Conservation (phyloP, 2,797 vertebrate genomes). For the Gobio occitaniae region DNA sequence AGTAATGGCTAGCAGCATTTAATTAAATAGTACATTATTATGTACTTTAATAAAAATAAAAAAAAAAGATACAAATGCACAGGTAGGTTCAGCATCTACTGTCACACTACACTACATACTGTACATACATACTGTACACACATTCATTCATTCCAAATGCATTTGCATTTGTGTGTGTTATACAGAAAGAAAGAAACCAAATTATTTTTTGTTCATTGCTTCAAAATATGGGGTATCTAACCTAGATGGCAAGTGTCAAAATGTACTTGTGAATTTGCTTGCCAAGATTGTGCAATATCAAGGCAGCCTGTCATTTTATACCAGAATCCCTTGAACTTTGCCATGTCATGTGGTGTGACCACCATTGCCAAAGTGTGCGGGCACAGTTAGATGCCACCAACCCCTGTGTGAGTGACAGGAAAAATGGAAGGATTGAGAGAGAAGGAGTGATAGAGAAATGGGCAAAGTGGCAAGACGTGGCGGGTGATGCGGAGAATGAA, state of each 20-base stretch:
- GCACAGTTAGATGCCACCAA: constrained; percentile 11
- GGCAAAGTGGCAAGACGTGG: constrained; percentile 9
- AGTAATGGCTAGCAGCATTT: background rate
- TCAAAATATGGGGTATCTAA: background rate
- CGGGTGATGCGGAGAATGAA: constrained; percentile 35
- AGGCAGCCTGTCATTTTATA: constrained; percentile 13
- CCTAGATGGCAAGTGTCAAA: background rate
- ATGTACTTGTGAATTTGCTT: background rate
- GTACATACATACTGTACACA: too few relatives aligned
- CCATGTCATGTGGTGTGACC: background rate
- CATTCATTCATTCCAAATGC: background rate
- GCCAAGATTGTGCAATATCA: background rate
- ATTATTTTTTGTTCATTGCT: background rate
- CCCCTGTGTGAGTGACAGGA: constrained; percentile 24
- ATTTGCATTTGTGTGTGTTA: background rate
- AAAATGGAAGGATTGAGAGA: constrained; percentile 18
- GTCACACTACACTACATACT: background rate
- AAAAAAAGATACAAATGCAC: too few relatives aligned
- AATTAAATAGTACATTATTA: background rate
- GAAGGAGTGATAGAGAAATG: constrained; percentile 31
- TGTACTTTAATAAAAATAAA: background rate
- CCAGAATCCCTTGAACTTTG: background rate
- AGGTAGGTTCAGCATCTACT: background rate
- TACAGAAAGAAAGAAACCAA: background rate
- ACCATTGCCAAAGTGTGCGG: constrained; percentile 9